phyloP scores from a whole-genome alignment of 2,888 invertebrate genomes.

The Cerastoderma edule region DNA sequence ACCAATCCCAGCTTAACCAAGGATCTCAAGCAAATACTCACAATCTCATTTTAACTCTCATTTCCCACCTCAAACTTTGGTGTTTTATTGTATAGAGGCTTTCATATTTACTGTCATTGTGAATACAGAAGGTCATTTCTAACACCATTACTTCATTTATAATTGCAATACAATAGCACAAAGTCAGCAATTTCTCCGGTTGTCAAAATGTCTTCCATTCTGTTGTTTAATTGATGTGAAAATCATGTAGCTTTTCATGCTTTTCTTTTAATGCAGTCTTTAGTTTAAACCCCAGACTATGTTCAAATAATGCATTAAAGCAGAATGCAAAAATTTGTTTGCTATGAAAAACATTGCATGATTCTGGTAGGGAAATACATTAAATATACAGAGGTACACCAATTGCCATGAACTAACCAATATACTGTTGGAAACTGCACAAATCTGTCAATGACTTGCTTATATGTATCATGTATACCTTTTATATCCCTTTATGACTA shows the following conservation, averaged over 20 bases:
- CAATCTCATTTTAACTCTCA: too few species aligned
- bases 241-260: not conserved
- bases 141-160: not conserved
- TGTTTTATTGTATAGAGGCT: not conserved
- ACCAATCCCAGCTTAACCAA: too few species aligned
- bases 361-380: not conserved
- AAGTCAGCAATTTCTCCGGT: not conserved
- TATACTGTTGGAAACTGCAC: too few species aligned
- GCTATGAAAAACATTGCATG: not conserved
- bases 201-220: not conserved
- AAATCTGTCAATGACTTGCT: too few species aligned
- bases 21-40: too few species aligned
- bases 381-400: not conserved
- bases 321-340: too few species aligned
- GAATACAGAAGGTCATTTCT: not conserved
- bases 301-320: too few species aligned
- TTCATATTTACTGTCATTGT: not conserved
- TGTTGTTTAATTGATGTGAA: too few species aligned
- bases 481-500: not conserved
- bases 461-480: too few species aligned
- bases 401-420: too few species aligned
- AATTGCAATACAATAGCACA: not conserved
- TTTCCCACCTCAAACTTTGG: not conserved
- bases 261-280: not conserved
- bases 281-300: too few species aligned